A percentile compares a stretch with the other conserved stretches of the same genome.
Conservation (phyloP, 2,888 invertebrate species). For the Clivina fossor region DNA sequence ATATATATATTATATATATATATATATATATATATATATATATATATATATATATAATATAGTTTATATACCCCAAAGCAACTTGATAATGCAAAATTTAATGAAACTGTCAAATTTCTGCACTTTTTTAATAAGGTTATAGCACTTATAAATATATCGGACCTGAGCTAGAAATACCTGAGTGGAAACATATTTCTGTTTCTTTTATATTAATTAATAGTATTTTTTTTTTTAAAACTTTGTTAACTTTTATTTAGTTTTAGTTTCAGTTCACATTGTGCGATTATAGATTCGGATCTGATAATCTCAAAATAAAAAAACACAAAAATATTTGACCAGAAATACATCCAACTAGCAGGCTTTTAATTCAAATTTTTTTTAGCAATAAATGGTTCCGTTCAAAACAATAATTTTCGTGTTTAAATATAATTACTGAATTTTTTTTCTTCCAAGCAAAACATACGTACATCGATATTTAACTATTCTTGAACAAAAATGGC, state of each 20-base stretch:
- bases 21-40: too few relatives aligned
- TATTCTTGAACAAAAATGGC: slow-evolving; percentile 48
- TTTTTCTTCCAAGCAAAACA: slow-evolving; percentile 31
- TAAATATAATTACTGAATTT: slow-evolving; percentile 19
- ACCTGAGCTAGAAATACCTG: slow-evolving; percentile 55
- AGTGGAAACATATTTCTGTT: slow-evolving; percentile 48
- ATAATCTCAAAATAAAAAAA: too few relatives aligned
- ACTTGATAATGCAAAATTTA: slow-evolving; percentile 31
- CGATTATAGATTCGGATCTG: too few relatives aligned
- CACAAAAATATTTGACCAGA: slow-evolving; percentile 31
- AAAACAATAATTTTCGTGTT: slow-evolving; percentile 14
- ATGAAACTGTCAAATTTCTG: slow-evolving; percentile 28
- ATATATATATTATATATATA: too few relatives aligned
- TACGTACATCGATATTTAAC: slow-evolving; percentile 33
- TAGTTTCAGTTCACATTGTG: slow-evolving; percentile 24
- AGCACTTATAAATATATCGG: slow-evolving; percentile 35
- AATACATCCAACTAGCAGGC: slow-evolving; percentile 35
- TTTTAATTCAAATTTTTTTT: too few relatives aligned
- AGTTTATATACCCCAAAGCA: slow-evolving; percentile 11
- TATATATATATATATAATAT: neutral
- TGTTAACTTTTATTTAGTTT: slow-evolving; percentile 29
- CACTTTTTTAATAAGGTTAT: slow-evolving; percentile 29
- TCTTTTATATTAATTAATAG: slow-evolving; percentile 42
- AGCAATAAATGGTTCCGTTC: too few relatives aligned
- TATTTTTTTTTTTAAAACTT: too few relatives aligned